These are phyloP conservation scores for Dysidea cf. avara DNA, from an alignment of 37 sponge, comb jelly and placozoan genomes.

Conservation along the genomic window DNA sequence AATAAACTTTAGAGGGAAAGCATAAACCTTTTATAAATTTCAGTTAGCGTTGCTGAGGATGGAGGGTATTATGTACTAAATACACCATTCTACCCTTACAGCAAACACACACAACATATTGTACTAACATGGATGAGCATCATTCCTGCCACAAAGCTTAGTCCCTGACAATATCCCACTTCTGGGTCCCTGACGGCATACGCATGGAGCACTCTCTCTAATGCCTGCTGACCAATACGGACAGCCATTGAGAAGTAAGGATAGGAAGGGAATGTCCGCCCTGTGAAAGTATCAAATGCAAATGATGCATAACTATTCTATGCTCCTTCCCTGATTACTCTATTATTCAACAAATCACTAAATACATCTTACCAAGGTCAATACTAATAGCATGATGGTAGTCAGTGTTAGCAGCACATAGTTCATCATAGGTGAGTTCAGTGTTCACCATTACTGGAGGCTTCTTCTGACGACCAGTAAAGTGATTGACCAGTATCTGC, in stretches of 20 bases:
- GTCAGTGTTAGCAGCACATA: constrained; percentile 33
- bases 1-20: no score
- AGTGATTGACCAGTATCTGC: constrained; percentile 36
- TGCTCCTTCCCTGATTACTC: neutral
- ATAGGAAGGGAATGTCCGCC: constrained; percentile 88
- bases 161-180: constrained; percentile 95
- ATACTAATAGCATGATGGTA: constrained; percentile 58
- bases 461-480: neutral
- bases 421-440: neutral
- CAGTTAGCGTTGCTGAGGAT: neutral
- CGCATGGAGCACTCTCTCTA: constrained; percentile 73
- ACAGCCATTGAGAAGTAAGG: constrained; percentile 65
- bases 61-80: neutral
- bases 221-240: constrained; percentile 52
- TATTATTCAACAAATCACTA: neutral
- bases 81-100: no score
- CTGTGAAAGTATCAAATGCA: constrained; percentile 24
- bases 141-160: constrained; percentile 89
- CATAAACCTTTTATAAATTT: no score
- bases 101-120: neutral
- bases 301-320: neutral
- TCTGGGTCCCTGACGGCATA: constrained; percentile 85
- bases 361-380: constrained; percentile 61
- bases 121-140: constrained; percentile 86
- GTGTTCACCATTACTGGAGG: neutral